Evolutionary conservation across 1,140 invertebrate genomes (phyloP), one percentile per base, ranked within the genome.

Genomic region (Galendromus occidentalis): DNA sequence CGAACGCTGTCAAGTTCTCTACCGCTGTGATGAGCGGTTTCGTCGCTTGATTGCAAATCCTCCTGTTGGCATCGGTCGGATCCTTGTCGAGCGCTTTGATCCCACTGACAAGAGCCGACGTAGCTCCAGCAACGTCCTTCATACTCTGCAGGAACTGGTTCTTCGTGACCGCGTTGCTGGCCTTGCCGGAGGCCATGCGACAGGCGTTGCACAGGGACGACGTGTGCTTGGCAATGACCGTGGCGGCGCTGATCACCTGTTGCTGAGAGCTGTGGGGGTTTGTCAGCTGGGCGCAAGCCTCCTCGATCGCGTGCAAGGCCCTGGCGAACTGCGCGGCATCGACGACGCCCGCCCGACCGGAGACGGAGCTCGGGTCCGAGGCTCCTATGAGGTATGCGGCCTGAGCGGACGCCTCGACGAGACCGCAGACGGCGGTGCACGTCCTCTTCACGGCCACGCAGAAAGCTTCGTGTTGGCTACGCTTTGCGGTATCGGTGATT

Each of bases 111-210:
- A 98, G 79, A 69, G 83, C 83, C 0, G 92, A 88, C 2, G 95
- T 98, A 2, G 88, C 90, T 76, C 93, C 94, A 22, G 95, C 95
- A 1, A 98, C 91, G 73, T 96, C 90, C 74, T 95, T 95, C 28
- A 93, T 93, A 67, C 90, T 88, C 73, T 97, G 91, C 18, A 98
- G 92, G 76, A 98, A 98, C 73, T 97, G 91, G 67, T 91, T 77
- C 76, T 96, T 96, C 42, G 91, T 88, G 22, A 90, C 87, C 0
- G 92, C 87, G 77, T 97, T 94, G 64, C 80, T 83, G 2, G 90
- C 95, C 74, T 87, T 89, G 59, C 86, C 86, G 14, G 91, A 95
- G 0, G 94, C 93, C 1, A 86, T 79, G 20, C 94, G 81, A 74
- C 94, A 98, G 30, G 91, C 87, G 72, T 92, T 95, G 74, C 93